phyloP scores from a whole-genome alignment of 30 jellyfish, hydroid and myxozoan genomes.

The Clytia hemisphaerica region DNA sequence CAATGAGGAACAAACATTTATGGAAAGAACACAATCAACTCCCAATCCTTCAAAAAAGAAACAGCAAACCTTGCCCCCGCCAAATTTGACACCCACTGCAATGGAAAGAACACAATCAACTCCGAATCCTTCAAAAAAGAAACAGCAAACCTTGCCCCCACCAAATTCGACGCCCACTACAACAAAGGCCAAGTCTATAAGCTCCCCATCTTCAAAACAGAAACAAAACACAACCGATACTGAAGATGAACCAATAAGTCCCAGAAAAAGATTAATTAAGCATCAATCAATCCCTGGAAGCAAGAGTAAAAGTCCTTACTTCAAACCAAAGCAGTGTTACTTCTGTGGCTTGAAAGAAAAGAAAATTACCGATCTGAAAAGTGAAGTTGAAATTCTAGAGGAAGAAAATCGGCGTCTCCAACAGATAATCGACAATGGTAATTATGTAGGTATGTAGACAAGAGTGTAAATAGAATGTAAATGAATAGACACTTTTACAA shows the following conservation, averaged over 20 bases:
- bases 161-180: slow-evolving; percentile 5
- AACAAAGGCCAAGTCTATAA: slow-evolving; percentile 17
- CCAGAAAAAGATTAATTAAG: slow-evolving; percentile 1
- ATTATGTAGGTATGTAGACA: not conserved
- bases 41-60: slow-evolving; percentile 4
- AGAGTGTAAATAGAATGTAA: not conserved
- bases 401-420: not conserved
- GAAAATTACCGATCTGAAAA: too few relatives aligned
- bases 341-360: too few relatives aligned
- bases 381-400: too few relatives aligned
- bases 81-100: slow-evolving; percentile 6
- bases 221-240: not conserved
- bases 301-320: slow-evolving; percentile 8
- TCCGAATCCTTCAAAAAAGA: slow-evolving; percentile 15
- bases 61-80: slow-evolving; percentile 17
- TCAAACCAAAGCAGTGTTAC: too few relatives aligned
- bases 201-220: slow-evolving; percentile 5
- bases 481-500: not conserved
- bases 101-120: not conserved
- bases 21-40: not conserved
- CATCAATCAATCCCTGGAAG: slow-evolving; percentile 13
- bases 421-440: not conserved
- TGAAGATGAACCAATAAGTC: slow-evolving; percentile 13
- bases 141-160: slow-evolving; percentile 27
- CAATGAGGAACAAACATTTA: slow-evolving; percentile 12